Evolutionary conservation across 1,140 invertebrate genomes (phyloP).

Genomic region (Drosophila simulans): DNA sequence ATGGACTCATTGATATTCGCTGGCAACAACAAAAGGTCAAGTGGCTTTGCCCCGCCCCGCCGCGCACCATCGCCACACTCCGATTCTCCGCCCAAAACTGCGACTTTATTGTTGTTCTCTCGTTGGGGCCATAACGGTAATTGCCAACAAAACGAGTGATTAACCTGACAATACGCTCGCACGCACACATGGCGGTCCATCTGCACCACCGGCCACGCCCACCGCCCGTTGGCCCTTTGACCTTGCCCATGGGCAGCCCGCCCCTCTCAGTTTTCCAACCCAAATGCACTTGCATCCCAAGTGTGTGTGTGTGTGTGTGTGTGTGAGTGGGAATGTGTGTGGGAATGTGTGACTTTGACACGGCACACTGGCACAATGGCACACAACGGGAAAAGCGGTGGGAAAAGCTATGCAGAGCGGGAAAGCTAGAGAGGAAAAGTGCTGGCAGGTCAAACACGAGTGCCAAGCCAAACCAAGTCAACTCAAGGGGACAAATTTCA

Average conservation of each 20-base stretch:
- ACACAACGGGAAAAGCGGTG: conserved; percentile 1
- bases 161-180: conserved; percentile 70
- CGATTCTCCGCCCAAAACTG: too few relatives aligned
- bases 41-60: conserved; percentile 37
- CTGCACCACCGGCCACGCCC: conserved; percentile 3
- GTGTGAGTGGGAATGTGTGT: background rate
- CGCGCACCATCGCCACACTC: too few relatives aligned
- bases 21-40: conserved; percentile 71
- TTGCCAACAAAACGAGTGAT: conserved; percentile 80
- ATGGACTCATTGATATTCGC: conserved; percentile 80
- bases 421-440: conserved; percentile 2
- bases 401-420: conserved; percentile 5
- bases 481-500: conserved; percentile 24
- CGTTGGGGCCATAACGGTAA: conserved; percentile 73
- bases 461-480: conserved; percentile 13
- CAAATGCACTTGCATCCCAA: conserved; percentile 28
- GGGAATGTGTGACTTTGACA: conserved; percentile 34
- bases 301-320: background rate
- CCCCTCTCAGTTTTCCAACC: conserved; percentile 2
- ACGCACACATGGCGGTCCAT: conserved; percentile 21
- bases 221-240: conserved; percentile 43
- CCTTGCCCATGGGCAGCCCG: conserved; percentile 42
- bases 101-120: conserved; percentile 58
- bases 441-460: conserved; percentile 27
- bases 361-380: conserved; percentile 32